Evolutionary conservation across 1,140 invertebrate species (phyloP).

Genomic region (Drosophila subobscura): DNA sequence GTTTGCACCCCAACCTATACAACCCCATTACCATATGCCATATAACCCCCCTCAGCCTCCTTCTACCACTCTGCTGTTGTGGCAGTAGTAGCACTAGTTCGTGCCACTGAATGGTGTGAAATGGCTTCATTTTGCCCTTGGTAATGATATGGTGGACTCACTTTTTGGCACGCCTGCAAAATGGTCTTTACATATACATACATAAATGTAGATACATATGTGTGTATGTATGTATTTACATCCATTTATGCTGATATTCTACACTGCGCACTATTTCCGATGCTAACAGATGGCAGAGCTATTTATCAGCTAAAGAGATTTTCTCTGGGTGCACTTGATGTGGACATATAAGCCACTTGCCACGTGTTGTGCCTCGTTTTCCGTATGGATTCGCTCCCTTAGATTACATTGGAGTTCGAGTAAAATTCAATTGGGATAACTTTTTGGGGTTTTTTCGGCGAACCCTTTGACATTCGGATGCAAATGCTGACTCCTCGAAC

Average conservation of each 20-base stretch:
- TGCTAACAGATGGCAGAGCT: background rate
- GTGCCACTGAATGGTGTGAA: conserved; percentile 31
- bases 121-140: conserved; percentile 65
- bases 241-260: conserved; percentile 28
- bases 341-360: conserved; percentile 22
- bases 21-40: conserved; percentile 4
- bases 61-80: no score
- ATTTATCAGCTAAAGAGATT: background rate
- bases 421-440: conserved; percentile 60
- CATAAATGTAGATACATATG: background rate
- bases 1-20: conserved; percentile 37
- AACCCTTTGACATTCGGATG: conserved; percentile 42
- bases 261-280: background rate
- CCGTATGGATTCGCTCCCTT: background rate
- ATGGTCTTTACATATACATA: conserved; percentile 17
- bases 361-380: conserved; percentile 10
- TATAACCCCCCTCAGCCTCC: background rate
- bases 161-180: conserved; percentile 17
- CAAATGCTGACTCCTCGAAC: conserved; percentile 44
- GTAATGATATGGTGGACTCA: conserved; percentile 48
- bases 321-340: conserved; percentile 26
- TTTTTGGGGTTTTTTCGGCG: conserved; percentile 50
- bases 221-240: no score
- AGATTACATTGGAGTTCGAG: conserved; percentile 11
- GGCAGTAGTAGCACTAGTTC: conserved; percentile 20